These are phyloP conservation scores for Conus ventricosus DNA, from an alignment of 1,140 invertebrate genomes.

Conservation along the genomic window DNA sequence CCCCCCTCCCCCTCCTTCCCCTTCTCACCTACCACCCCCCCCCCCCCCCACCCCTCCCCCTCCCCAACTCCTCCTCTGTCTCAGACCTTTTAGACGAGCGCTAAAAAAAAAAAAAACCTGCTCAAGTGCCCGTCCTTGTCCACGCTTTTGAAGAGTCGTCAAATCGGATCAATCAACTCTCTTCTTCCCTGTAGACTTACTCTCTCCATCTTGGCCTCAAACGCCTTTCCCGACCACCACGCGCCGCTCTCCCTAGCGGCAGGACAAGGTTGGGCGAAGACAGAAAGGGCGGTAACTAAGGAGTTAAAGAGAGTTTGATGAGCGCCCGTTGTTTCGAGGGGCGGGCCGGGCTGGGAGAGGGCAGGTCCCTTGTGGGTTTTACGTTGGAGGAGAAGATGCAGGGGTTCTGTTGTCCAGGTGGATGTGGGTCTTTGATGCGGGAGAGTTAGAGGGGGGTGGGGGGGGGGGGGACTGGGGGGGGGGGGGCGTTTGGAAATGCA, in stretches of 20 bases:
- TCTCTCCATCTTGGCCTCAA: conserved; percentile 14
- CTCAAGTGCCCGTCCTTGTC: background rate
- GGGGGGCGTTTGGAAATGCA: background rate
- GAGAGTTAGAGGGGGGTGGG: background rate
- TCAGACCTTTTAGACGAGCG: background rate
- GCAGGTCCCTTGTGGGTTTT: too few relatives aligned
- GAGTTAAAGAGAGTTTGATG: conserved; percentile 18
- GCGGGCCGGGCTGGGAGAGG: too few relatives aligned
- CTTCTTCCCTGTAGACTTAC: background rate
- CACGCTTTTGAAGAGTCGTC: background rate
- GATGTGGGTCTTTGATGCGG: background rate
- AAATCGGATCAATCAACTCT: background rate
- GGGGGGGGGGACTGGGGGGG: background rate
- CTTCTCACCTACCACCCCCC: too few relatives aligned
- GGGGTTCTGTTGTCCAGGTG: background rate
- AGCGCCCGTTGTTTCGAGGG: background rate
- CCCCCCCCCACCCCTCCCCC: too few relatives aligned
- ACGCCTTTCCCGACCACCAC: background rate
- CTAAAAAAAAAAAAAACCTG: background rate
- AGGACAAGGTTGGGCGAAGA: conserved; percentile 13
- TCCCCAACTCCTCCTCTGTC: too few relatives aligned
- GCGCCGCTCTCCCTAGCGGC: background rate
- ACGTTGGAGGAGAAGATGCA: too few relatives aligned
- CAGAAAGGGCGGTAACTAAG: background rate
- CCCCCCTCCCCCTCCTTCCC: too few relatives aligned